Conservation (phyloP, 1,140 invertebrate genomes). For the Nasonia longicornis region DNA sequence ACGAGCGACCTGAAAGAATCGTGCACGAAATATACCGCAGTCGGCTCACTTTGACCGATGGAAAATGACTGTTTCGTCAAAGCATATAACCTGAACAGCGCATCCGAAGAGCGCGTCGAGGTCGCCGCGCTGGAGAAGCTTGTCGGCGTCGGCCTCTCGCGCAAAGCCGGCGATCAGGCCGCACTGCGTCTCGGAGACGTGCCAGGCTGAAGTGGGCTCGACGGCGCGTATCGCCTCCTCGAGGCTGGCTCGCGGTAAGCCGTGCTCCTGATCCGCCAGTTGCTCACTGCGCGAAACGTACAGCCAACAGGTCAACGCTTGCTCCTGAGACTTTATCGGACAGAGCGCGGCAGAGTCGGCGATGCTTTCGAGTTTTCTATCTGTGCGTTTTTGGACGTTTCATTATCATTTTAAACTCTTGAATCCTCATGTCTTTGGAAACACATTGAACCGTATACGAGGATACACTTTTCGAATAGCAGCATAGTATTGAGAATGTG, state of each 20-base stretch:
- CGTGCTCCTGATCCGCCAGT: conserved; percentile 14
- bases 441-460: too few species aligned
- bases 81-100: conserved; percentile 63
- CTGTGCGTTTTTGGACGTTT: background rate
- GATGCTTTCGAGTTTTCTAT: conserved; percentile 12
- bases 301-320: conserved; percentile 59
- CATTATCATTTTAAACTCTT: background rate
- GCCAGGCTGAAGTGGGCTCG: conserved; percentile 60
- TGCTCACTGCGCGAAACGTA: conserved; percentile 59
- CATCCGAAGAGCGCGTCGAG: conserved; percentile 62
- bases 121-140: conserved; percentile 60
- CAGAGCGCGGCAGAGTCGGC: background rate
- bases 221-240: conserved; percentile 60
- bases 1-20: conserved; percentile 59
- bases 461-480: too few species aligned
- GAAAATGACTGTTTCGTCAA: too few species aligned
- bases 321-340: conserved; percentile 6
- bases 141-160: conserved; percentile 63
- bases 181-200: conserved; percentile 64
- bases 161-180: conserved; percentile 64
- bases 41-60: too few species aligned
- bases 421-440: too few species aligned
- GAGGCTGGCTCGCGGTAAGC: conserved; percentile 54
- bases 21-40: too few species aligned
- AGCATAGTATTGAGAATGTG: too few species aligned